Evolutionary conservation across 2,888 invertebrate species (phyloP).

Genomic region (Leucophenga maculata): DNA sequence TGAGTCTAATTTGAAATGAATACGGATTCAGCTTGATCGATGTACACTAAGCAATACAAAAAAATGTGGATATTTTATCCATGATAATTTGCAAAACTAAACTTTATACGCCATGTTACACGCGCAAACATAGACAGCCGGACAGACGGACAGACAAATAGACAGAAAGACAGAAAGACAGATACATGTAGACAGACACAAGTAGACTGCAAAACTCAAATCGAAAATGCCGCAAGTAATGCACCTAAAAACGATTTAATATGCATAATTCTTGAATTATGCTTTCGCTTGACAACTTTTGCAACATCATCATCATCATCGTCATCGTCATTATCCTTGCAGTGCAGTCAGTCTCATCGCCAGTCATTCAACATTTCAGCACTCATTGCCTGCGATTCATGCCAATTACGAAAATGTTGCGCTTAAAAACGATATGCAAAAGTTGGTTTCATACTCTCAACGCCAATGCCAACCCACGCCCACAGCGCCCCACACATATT

Average conservation of each 20-base stretch:
- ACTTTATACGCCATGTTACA: conserved; percentile 17
- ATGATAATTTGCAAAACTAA: neutral
- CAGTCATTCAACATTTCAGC: neutral
- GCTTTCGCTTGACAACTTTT: conserved; percentile 11
- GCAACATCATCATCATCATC: neutral
- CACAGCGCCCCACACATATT: too few species aligned
- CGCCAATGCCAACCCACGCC: neutral
- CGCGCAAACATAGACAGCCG: neutral
- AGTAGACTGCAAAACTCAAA: neutral
- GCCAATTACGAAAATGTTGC: conserved; percentile 13
- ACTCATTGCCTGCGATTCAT: conserved; percentile 1
- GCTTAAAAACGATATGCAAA: conserved; percentile 1
- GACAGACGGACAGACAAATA: neutral
- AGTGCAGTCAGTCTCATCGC: too few species aligned
- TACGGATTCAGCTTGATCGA: too few species aligned
- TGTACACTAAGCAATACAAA: too few species aligned
- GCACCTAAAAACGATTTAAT: conserved; percentile 23
- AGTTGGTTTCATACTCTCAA: neutral
- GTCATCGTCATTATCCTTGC: neutral
- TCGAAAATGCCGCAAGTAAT: conserved; percentile 3
- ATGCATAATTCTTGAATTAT: conserved; percentile 21
- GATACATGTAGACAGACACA: neutral
- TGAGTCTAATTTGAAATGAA: too few species aligned
- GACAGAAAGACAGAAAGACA: neutral
- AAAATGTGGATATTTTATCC: neutral